A percentile compares a stretch with the other conserved stretches of the same genome.
Evolutionary conservation across 2,797 vertebrate species (phyloP).

Genomic region (Catostomus latipinnis): DNA sequence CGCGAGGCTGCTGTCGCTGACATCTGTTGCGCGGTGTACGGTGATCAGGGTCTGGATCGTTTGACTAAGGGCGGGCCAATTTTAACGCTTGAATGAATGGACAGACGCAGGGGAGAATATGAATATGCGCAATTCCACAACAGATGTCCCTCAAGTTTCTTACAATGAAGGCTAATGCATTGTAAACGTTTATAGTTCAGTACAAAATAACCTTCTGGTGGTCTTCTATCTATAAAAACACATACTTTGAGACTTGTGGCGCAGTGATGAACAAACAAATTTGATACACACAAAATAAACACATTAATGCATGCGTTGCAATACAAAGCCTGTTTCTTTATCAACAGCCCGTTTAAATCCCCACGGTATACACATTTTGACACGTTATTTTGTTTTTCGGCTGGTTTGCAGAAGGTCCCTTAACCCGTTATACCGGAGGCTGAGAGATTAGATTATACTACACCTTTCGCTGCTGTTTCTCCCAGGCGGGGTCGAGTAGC

Average conservation of each 20-base stretch:
- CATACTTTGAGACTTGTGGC: background rate
- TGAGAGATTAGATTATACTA: constrained; percentile 16
- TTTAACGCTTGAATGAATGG: constrained; percentile 36
- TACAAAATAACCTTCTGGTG: background rate
- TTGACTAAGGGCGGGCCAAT: constrained; percentile 38
- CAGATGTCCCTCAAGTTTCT: constrained; percentile 34
- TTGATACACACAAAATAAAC: background rate
- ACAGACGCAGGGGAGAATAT: constrained; percentile 9
- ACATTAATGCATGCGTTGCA: background rate
- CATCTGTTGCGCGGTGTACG: constrained; percentile 75
- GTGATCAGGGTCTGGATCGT: constrained; percentile 44
- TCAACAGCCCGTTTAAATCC: background rate
- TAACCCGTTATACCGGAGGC: background rate
- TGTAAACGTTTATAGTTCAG: too few relatives aligned
- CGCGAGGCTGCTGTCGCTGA: constrained; percentile 54
- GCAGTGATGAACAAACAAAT: background rate
- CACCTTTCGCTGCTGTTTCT: constrained; percentile 92
- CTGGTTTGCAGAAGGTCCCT: constrained; percentile 3
- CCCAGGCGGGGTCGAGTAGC: constrained; percentile 92
- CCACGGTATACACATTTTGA: background rate
- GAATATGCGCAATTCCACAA: constrained; percentile 23
- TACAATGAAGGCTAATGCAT: background rate
- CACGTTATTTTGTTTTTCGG: too few relatives aligned
- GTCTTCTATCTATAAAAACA: too few relatives aligned
- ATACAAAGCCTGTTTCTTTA: background rate